These are phyloP conservation scores for Rhagoletis zephyria DNA, from an alignment of 1,140 invertebrate species.

Conservation along the genomic window DNA sequence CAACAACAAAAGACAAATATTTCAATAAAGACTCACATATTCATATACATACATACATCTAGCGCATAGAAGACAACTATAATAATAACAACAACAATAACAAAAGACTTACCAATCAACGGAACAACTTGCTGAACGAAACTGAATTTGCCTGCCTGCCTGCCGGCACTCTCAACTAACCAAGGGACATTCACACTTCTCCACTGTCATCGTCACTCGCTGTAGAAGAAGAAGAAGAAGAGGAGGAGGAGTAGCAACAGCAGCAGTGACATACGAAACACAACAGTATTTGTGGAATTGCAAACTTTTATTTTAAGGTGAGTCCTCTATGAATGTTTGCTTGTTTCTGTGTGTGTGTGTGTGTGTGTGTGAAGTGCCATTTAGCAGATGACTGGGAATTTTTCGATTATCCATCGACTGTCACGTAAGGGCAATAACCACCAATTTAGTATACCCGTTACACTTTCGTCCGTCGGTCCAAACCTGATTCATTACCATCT, in stretches of 20 bases:
- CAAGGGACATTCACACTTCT: constrained; percentile 28
- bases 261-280: background rate
- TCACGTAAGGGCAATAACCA: background rate
- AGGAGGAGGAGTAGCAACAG: background rate
- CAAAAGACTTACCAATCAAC: constrained; percentile 29
- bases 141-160: background rate
- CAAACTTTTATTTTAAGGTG: constrained; percentile 37
- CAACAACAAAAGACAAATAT: background rate
- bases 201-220: background rate
- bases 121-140: constrained; percentile 35
- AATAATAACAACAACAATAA: background rate
- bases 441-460: constrained; percentile 12
- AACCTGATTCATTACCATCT: background rate
- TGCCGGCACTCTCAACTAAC: background rate
- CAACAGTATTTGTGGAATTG: constrained; percentile 36
- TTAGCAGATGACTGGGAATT: background rate
- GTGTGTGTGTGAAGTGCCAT: background rate
- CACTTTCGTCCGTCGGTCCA: background rate
- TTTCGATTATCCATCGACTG: background rate
- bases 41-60: background rate
- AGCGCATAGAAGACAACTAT: constrained; percentile 13
- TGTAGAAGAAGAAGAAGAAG: background rate
- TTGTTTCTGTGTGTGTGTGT: too few species aligned
- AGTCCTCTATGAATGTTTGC: background rate
- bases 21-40: constrained; percentile 4